Conservation (phyloP, 2,113 vertebrate species). For the Ovis canadensis region DNA sequence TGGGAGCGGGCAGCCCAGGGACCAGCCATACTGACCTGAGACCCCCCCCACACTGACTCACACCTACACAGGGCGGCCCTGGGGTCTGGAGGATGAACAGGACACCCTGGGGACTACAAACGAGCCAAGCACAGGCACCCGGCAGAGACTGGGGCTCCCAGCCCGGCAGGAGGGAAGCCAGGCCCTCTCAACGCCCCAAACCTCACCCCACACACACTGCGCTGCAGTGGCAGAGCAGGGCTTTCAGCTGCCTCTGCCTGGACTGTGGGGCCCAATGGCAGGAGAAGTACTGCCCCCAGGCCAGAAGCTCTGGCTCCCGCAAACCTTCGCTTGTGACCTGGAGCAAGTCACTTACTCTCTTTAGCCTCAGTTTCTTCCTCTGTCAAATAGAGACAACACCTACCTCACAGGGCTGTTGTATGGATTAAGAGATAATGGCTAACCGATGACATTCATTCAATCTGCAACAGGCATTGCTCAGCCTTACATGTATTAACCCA, state of each 20-base stretch:
- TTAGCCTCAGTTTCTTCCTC: constrained; percentile 20
- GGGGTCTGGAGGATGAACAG: neutral
- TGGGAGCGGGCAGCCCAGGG: neutral
- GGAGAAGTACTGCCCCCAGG: neutral
- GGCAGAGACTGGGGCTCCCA: neutral
- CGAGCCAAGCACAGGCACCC: neutral
- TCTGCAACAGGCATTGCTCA: neutral
- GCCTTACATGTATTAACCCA: neutral
- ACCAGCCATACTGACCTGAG: neutral
- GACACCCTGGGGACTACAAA: neutral
- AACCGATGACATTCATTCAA: neutral
- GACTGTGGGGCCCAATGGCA: neutral
- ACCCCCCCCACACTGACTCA: neutral
- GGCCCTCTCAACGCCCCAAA: neutral
- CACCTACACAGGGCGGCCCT: neutral
- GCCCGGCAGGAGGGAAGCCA: neutral
- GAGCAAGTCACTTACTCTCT: constrained; percentile 11
- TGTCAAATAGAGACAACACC: neutral
- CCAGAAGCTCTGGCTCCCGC: neutral
- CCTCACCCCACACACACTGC: neutral
- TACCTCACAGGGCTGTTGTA: neutral
- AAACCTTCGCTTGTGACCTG: neutral
- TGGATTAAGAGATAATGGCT: neutral
- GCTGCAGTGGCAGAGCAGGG: neutral
- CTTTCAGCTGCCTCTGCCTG: neutral